Conservation (phyloP, 2,113 vertebrate species). For the Neomonachus schauinslandi region DNA sequence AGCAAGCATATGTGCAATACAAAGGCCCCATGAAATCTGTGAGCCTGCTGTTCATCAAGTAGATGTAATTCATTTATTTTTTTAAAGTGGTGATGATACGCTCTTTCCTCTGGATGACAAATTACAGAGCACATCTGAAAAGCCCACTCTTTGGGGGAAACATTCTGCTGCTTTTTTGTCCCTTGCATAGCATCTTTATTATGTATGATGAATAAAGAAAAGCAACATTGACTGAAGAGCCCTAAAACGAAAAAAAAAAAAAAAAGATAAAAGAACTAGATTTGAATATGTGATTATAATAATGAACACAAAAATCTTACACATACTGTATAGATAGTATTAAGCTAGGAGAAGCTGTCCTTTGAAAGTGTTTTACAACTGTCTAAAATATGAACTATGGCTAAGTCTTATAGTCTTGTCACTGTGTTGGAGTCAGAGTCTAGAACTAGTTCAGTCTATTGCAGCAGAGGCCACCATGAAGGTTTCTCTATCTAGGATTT, state of each 20-base stretch:
- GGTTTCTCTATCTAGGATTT: not conserved
- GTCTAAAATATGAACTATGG: not conserved
- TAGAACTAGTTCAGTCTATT: not conserved
- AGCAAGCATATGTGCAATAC: slow-evolving; percentile 63
- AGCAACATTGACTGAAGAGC: not conserved
- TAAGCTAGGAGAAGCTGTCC: not conserved
- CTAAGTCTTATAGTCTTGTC: not conserved
- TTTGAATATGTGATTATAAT: not conserved
- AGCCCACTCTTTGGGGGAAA: slow-evolving; percentile 65
- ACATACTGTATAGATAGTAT: not conserved
- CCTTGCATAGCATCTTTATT: slow-evolving; percentile 53
- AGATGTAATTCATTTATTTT: slow-evolving; percentile 66
- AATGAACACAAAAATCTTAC: not conserved
- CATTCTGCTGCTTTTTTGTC: slow-evolving; percentile 47
- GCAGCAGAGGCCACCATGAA: not conserved
- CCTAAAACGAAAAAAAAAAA: not conserved
- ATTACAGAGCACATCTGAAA: slow-evolving; percentile 70
- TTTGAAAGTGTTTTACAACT: not conserved
- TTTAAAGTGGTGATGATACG: slow-evolving; percentile 68
- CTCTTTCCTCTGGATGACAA: slow-evolving; percentile 74
- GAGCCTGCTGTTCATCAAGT: slow-evolving; percentile 70
- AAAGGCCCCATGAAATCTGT: slow-evolving; percentile 61
- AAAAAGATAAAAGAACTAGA: not conserved
- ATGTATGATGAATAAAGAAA: slow-evolving; percentile 37
- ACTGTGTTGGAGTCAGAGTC: not conserved